phyloP scores from a whole-genome alignment of 2,888 invertebrate species.

The Automeris io region DNA sequence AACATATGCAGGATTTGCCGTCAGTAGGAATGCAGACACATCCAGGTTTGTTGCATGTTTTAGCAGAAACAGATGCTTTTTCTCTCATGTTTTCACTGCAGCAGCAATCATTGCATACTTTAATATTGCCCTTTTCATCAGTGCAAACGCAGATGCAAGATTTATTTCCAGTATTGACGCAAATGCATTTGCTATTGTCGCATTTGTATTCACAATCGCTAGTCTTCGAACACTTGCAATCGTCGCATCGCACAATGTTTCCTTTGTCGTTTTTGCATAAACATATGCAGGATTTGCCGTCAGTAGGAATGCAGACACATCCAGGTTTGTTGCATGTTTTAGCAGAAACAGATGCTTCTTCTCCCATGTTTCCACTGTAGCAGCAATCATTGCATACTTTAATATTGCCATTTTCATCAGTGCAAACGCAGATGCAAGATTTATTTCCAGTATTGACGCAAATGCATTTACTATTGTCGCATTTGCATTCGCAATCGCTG shows the following conservation, averaged over 20 bases:
- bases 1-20: constrained; percentile 25
- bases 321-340: not conserved
- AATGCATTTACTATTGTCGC: constrained; percentile 28
- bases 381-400: constrained; percentile 26
- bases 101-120: constrained; percentile 15
- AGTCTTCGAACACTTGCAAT: too few relatives aligned
- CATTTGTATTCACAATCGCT: too few relatives aligned
- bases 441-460: constrained; percentile 30
- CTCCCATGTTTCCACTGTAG: constrained; percentile 14
- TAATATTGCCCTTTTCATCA: too few relatives aligned
- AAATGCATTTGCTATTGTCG: too few relatives aligned
- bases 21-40: constrained; percentile 26
- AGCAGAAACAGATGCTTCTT: not conserved
- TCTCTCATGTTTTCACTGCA: not conserved
- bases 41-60: constrained; percentile 26
- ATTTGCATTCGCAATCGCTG: constrained; percentile 17
- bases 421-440: constrained; percentile 30
- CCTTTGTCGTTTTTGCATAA: too few relatives aligned
- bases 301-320: constrained; percentile 6
- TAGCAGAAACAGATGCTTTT: constrained; percentile 1
- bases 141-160: too few relatives aligned
- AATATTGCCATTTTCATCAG: constrained; percentile 22
- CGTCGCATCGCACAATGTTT: too few relatives aligned
- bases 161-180: too few relatives aligned
- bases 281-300: too few relatives aligned